These are phyloP conservation scores for Galeruca laticollis DNA, from an alignment of 2,888 invertebrate species.

Conservation along the genomic window DNA sequence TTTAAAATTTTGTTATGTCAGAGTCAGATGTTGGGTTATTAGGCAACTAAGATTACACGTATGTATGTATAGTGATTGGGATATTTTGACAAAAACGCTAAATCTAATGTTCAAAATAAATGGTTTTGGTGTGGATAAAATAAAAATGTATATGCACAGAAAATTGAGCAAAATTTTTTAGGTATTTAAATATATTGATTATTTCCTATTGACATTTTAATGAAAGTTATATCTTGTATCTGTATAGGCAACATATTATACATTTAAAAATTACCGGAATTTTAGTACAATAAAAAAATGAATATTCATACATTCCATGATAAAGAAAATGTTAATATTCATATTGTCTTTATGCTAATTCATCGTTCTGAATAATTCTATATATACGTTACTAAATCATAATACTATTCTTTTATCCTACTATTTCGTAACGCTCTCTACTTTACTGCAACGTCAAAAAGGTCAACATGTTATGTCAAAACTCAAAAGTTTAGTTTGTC, in stretches of 20 bases:
- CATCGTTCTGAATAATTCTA: slow-evolving; percentile 20
- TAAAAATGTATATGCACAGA: background rate
- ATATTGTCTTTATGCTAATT: slow-evolving; percentile 5
- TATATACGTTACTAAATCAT: slow-evolving; percentile 13
- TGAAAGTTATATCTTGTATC: too few species aligned
- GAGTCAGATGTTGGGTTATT: background rate
- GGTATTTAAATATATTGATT: too few species aligned
- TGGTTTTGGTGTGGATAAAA: too few species aligned
- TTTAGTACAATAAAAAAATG: background rate
- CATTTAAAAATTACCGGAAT: background rate
- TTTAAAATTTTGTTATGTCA: background rate
- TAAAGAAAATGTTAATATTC: slow-evolving; percentile 5
- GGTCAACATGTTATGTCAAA: slow-evolving; percentile 30
- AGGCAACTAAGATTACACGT: background rate
- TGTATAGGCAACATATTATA: background rate
- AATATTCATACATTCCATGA: background rate
- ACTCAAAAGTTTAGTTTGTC: slow-evolving; percentile 19
- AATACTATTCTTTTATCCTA: background rate
- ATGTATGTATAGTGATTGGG: background rate
- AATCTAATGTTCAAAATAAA: background rate
- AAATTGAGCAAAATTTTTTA: too few species aligned
- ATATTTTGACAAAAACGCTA: background rate
- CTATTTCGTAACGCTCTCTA: slow-evolving; percentile 20
- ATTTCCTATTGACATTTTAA: too few species aligned
- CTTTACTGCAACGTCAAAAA: slow-evolving; percentile 24